Percentiles rank a stretch among this genome's conserved stretches.
Conservation (phyloP, 2,888 invertebrate species). For the Caenorhabditis auriculariae region DNA sequence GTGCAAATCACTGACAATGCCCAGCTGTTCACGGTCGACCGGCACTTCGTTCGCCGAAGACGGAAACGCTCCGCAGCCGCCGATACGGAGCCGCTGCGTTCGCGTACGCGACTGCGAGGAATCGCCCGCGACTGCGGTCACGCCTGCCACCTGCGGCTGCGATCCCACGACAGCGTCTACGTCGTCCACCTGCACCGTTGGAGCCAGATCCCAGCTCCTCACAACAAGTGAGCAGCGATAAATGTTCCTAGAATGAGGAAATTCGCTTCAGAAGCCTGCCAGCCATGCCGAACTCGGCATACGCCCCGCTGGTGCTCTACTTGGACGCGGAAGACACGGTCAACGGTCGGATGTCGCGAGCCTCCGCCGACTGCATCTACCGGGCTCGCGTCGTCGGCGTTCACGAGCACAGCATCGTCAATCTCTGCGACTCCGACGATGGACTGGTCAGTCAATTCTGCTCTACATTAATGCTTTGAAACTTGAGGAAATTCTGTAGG, state of each 20-base stretch:
- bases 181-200: slow-evolving; percentile 37
- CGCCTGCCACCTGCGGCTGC: slow-evolving; percentile 45
- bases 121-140: slow-evolving; percentile 51
- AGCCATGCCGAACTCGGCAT: slow-evolving; percentile 27
- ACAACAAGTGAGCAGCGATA: slow-evolving; percentile 22
- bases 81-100: not conserved
- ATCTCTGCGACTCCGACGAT: slow-evolving; percentile 54
- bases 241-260: not conserved
- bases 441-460: slow-evolving; percentile 47
- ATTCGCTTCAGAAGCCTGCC: slow-evolving; percentile 20
- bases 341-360: slow-evolving; percentile 30
- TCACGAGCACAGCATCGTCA: slow-evolving; percentile 51
- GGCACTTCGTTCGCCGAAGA: slow-evolving; percentile 30
- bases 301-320: slow-evolving; percentile 51
- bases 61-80: slow-evolving; percentile 11
- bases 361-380: slow-evolving; percentile 52
- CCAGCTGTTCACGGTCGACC: slow-evolving; percentile 29
- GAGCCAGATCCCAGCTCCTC: slow-evolving; percentile 32
- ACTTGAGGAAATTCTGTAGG: too few species aligned
- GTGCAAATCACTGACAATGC: slow-evolving; percentile 11
- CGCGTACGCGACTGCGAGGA: slow-evolving; percentile 28
- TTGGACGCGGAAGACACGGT: slow-evolving; percentile 50
- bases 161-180: slow-evolving; percentile 36
- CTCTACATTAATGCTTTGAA: too few species aligned
- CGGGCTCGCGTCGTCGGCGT: slow-evolving; percentile 45